phyloP scores from a whole-genome alignment of 2,113 vertebrate species.

The Prolemur simus region DNA sequence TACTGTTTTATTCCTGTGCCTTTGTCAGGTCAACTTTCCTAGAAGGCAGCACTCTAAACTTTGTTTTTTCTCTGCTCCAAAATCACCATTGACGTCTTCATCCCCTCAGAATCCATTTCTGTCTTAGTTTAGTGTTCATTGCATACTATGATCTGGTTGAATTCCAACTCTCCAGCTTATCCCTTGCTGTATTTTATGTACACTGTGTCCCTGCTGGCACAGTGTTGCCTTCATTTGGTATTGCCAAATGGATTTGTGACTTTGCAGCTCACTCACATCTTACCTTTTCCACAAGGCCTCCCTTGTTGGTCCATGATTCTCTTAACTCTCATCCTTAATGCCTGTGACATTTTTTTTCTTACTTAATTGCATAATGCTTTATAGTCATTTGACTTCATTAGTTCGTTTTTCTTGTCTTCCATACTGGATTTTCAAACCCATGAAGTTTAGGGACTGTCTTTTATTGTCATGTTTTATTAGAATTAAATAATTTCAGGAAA shows the following conservation, averaged over 20 bases:
- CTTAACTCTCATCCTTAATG: background rate
- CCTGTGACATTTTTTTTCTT: background rate
- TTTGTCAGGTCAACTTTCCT: background rate
- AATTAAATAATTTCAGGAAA: slow-evolving; percentile 13
- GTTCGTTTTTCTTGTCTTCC: background rate
- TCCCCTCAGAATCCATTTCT: background rate
- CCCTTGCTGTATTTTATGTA: background rate
- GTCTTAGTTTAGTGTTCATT: background rate
- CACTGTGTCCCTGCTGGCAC: background rate
- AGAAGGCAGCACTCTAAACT: background rate
- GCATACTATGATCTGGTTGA: fast-evolving
- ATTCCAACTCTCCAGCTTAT: background rate
- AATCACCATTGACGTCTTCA: background rate
- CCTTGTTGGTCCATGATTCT: background rate
- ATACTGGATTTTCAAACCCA: slow-evolving; percentile 27
- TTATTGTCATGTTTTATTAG: slow-evolving; percentile 42
- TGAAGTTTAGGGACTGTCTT: background rate
- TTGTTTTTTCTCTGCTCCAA: background rate
- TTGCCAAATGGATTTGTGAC: background rate
- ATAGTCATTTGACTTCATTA: background rate
- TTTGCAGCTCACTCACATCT: background rate
- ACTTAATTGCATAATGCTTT: slow-evolving; percentile 12
- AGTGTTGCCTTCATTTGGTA: background rate
- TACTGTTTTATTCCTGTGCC: background rate
- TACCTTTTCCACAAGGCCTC: background rate